Conservation (phyloP, 2,797 vertebrate species). For the Typhlichthys eigenmanni region DNA sequence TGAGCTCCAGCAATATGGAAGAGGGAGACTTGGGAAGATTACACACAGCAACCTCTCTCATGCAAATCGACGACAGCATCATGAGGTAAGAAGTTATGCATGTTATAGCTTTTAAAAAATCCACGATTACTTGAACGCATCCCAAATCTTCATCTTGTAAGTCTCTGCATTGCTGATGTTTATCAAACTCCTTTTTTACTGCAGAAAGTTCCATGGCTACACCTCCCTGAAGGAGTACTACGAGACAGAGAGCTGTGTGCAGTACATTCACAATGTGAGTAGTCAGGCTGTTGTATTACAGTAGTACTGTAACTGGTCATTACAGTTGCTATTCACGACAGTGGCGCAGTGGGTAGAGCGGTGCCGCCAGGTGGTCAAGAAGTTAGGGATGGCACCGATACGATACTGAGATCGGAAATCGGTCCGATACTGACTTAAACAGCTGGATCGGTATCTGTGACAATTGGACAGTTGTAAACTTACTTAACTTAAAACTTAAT, state of each 20-base stretch:
- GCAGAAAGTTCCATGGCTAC: slow-evolving; percentile 93
- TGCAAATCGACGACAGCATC: slow-evolving; percentile 91
- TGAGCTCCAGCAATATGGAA: slow-evolving; percentile 78
- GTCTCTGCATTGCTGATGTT: not conserved
- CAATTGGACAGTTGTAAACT: too few relatives aligned
- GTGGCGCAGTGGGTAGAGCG: too few relatives aligned
- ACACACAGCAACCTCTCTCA: slow-evolving; percentile 88
- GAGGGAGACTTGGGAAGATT: slow-evolving; percentile 84
- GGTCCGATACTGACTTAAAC: too few relatives aligned
- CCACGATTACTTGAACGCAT: not conserved
- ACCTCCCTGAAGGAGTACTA: slow-evolving; percentile 91
- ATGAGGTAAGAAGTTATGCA: slow-evolving; percentile 83
- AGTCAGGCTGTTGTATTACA: not conserved
- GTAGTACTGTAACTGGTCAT: not conserved
- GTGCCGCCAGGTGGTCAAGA: too few relatives aligned
- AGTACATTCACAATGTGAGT: slow-evolving; percentile 90
- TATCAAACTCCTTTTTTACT: not conserved
- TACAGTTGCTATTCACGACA: not conserved
- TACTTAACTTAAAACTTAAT: too few relatives aligned
- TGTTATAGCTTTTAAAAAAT: not conserved
- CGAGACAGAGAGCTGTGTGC: slow-evolving; percentile 92
- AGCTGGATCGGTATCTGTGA: too few relatives aligned
- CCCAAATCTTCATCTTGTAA: not conserved
- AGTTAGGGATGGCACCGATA: too few relatives aligned
- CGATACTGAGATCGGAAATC: too few relatives aligned